Evolutionary conservation across 1,140 invertebrate species (phyloP), one percentile per base, ranked within the genome.

Genomic region (Drosophila oshimai): DNA sequence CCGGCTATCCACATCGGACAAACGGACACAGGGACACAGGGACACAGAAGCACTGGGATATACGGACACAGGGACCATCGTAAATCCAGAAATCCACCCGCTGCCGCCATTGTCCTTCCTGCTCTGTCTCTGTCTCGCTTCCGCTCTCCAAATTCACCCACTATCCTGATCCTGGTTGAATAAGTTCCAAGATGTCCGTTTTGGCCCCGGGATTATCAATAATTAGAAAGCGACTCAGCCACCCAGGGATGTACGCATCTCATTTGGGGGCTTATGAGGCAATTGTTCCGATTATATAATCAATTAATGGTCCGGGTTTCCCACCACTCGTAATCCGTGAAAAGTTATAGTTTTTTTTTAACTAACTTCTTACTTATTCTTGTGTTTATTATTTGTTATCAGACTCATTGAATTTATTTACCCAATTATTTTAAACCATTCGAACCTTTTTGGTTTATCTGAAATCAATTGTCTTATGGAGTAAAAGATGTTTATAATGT

Each of bases 21-120:
- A 37, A 28, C 13, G 13, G 36, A 50, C 15, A 51, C 6, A 20
- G 9, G 53, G 46, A 18, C 17, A 17, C 6, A 18, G 26, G 45
- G 45, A 47, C 28, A 33, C 10, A n/a, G 28, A n/a, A 9, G 18
- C 26, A 45, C 26, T n/a, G n/a, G n/a, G n/a, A n/a, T n/a, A n/a
- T n/a, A n/a, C n/a, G 24, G 24, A 36, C 34, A 36, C 34, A 37
- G 41, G 37, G 70, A 64, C 76, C 71, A 60, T 46, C 62, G 39
- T 41, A 41, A 41, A 41, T 41, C 18, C 22, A 41, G 39, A 73
- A 86, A 87, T 86, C 81, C 81, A 86, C 81, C 81, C 80, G 74
- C 67, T 36, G 76, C 57, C 67, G 81, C 81, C 80, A 87, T 86
- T 80, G 54, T 72, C 57, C n/a, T n/a, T n/a, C n/a, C n/a, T 79